A percentile compares a stretch with the other conserved stretches of the same genome.
Conservation (phyloP, 2,113 vertebrate species). For the Trematomus loennbergii region DNA sequence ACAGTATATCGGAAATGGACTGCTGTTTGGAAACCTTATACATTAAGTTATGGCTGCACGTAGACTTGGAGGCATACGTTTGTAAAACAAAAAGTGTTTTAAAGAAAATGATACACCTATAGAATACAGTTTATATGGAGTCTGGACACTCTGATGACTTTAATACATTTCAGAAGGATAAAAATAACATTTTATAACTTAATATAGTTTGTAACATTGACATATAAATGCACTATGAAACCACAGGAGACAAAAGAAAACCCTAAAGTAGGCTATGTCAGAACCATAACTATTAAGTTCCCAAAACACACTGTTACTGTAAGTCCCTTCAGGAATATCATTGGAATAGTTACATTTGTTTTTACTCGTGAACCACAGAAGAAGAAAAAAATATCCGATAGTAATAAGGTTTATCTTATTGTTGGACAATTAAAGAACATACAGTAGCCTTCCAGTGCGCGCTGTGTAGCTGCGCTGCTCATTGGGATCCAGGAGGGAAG, state of each 20-base stretch:
- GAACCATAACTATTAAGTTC: constrained; percentile 34
- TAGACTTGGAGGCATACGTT: no score
- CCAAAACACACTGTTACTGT: constrained; percentile 12
- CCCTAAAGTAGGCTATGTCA: constrained; percentile 18
- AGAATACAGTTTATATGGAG: not conserved
- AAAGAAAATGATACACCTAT: not conserved
- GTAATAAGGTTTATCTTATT: constrained; percentile 30
- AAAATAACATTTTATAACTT: not conserved
- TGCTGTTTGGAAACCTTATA: not conserved
- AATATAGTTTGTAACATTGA: not conserved
- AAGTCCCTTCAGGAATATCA: constrained; percentile 12
- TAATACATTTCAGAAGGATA: not conserved
- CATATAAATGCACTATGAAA: constrained; percentile 31
- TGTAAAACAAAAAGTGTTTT: not conserved
- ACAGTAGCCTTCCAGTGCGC: constrained; percentile 14
- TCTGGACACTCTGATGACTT: not conserved
- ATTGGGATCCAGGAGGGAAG: constrained; percentile 71
- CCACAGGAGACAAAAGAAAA: constrained; percentile 48
- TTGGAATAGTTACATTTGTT: not conserved
- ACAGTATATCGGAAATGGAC: not conserved
- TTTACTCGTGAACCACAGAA: constrained; percentile 24
- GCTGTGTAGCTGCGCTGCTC: constrained; percentile 27
- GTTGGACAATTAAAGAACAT: constrained; percentile 22
- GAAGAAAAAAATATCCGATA: constrained; percentile 13
- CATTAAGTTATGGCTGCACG: not conserved